These are phyloP conservation scores for Diabrotica undecimpunctata DNA, from an alignment of 1,140 invertebrate genomes.

Conservation along the genomic window DNA sequence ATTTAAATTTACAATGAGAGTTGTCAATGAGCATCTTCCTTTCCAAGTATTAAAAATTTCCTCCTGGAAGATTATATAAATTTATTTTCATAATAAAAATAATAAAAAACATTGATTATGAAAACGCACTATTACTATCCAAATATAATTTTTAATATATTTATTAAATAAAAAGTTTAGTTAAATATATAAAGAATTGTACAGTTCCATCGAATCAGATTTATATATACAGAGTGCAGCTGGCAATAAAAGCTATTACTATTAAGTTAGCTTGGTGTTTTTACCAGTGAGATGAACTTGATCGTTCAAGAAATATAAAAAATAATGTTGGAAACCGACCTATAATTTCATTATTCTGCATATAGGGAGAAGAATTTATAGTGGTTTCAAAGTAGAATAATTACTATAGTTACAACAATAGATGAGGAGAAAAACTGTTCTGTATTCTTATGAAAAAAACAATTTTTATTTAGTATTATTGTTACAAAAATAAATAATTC, in stretches of 20 bases:
- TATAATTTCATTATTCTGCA: slow-evolving; percentile 5
- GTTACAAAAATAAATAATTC: no score
- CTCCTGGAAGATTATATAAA: no score
- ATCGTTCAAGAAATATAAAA: slow-evolving; percentile 37
- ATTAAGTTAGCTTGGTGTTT: slow-evolving; percentile 41
- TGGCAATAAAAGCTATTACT: slow-evolving; percentile 38
- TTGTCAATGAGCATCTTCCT: no score
- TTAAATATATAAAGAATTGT: neutral
- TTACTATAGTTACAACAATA: neutral
- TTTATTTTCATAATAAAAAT: no score
- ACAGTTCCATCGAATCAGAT: slow-evolving; percentile 4
- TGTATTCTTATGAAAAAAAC: neutral
- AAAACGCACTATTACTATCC: no score
- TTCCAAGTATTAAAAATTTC: no score
- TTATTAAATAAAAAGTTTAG: no score
- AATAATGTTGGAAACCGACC: slow-evolving; percentile 15
- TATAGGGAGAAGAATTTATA: slow-evolving; percentile 5
- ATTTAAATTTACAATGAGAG: no score
- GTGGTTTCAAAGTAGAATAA: slow-evolving; percentile 9
- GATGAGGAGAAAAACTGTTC: slow-evolving; percentile 15
- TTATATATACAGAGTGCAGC: slow-evolving; percentile 32
- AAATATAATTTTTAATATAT: no score
- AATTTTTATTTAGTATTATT: no score
- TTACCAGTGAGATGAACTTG: slow-evolving; percentile 42
- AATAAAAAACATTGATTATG: no score